These are phyloP conservation scores for Lasiurus cinereus DNA, from an alignment of 2,113 vertebrate species.

Conservation along the genomic window DNA sequence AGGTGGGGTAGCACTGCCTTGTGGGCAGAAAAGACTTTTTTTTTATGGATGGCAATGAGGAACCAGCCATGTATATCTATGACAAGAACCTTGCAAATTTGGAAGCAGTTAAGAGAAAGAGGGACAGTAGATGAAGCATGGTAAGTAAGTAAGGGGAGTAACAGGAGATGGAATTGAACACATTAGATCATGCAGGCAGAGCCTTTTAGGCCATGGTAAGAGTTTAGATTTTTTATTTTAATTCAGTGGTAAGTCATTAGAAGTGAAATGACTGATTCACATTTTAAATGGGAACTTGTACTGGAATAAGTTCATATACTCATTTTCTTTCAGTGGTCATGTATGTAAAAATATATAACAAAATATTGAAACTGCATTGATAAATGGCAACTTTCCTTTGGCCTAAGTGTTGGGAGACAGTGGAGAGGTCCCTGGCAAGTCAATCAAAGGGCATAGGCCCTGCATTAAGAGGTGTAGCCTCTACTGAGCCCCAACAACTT, in stretches of 20 bases:
- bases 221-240: constrained; percentile 49
- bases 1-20: not conserved
- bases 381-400: not conserved
- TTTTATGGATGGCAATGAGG: not conserved
- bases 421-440: not conserved
- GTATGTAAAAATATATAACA: not conserved
- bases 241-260: not conserved
- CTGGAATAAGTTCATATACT: not conserved
- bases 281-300: constrained; percentile 42
- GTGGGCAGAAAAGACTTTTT: not conserved
- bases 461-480: not conserved
- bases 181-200: not conserved
- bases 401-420: not conserved
- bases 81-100: not conserved
- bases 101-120: not conserved
- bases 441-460: not conserved
- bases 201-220: not conserved
- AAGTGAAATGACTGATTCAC: not conserved
- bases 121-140: not conserved
- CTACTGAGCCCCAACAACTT: not conserved
- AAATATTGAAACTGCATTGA: not conserved
- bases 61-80: not conserved
- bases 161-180: not conserved
- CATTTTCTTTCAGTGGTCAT: not conserved
- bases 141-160: not conserved